Evolutionary conservation across 2,113 vertebrate genomes (phyloP), one percentile per base, ranked within the genome.

Genomic region (Benitochromis conjunctus): DNA sequence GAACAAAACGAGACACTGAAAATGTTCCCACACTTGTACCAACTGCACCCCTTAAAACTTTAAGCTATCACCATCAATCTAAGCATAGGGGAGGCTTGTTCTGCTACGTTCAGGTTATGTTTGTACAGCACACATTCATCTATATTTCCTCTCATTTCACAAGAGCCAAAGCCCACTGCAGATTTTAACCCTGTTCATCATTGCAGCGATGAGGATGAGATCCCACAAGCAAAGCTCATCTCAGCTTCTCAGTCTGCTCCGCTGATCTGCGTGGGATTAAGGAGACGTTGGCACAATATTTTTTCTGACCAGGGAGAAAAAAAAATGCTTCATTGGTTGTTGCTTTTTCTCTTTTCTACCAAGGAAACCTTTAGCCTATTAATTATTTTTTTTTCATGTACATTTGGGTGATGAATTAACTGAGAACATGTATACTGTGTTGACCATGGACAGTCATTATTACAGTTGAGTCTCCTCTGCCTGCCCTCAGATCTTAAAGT

Each of bases 1-100:
- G 24, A 80, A 69, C 14, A 83, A 88, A 88, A 71, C 77, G 36
- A 66, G 62, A 89, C 71, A 24, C 66, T 71, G 41, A 86, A 83
- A 86, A 79, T 58, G 29, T 80, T 84, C 66, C 83, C 38, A 82
- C 31, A 74, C 38, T 16, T 84, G n/a, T 41, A 13, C 46, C 10
- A 64, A 81, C 13, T 74, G 11, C 19, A 69, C 51, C 53, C 36
- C 29, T 56, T 36, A 29, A 66, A 78, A 84, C 64, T 83, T 81
- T 46, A 85, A 83, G 34, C 43, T 76, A 48, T 53, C 2, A 34
- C 38, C 66, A 58, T n/a, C 41, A 57, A 64, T 51, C 53, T 9
- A 34, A 69, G 81, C 85, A 48, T 29, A 77, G 11, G 9, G 26
- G 29, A 83, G 53, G 41, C 66, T 53, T 76, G 29, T 24, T 71